Base-by-base conservation (phyloP, 2,113 vertebrate species). In the Oncorhynchus nerka region DNA sequence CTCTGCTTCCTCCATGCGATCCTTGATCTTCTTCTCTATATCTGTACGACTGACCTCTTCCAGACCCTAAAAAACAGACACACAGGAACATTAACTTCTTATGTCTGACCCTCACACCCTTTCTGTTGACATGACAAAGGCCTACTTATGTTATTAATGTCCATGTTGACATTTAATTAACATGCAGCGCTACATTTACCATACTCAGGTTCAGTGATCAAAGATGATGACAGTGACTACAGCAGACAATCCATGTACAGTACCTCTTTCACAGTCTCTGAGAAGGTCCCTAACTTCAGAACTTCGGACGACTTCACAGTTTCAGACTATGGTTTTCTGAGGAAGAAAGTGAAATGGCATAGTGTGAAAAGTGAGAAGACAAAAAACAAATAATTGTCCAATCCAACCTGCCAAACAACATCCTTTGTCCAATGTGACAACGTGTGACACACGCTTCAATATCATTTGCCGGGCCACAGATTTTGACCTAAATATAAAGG, bases 301-400 rank as follows among this genome's bases (percentile, higher is more conserved):
- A 96, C 95, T 73, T 97, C 96, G 0, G 97, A 96, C 0, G 97
- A 98, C 79, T 95, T 96, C 45, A 92, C 93, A 0, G 98, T 99
- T 90, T 99, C 97, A 0, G 97, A 98, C 67, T 2, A 99, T 98
- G 12, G 88, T 96, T 99, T 97, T 97, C 97, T 99, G 73, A 2
- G 49, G 24, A 11, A 45, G 39, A 45, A 45, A 45, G 39, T 45
- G 39, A 72, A 74, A 57, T 12, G 7, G 64, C 11, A 11, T 26
- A 26, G 26, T 26, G 26, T 26, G 26, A 26, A 26, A 26, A 26
- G 26, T 26, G 26, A 26, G 26, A 26, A 55, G 49, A 55, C 49
- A 26, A 26, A 16, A 55, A 55, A 15, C 1, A 4, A 16, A 15
- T 16, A 55, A 55, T 55, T 55, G 13, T 16, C 15, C 12, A 16